Percentiles rank a stretch among this genome's conserved stretches.
phyloP scores from a whole-genome alignment of 2,113 vertebrate genomes.

The Calcarius ornatus region DNA sequence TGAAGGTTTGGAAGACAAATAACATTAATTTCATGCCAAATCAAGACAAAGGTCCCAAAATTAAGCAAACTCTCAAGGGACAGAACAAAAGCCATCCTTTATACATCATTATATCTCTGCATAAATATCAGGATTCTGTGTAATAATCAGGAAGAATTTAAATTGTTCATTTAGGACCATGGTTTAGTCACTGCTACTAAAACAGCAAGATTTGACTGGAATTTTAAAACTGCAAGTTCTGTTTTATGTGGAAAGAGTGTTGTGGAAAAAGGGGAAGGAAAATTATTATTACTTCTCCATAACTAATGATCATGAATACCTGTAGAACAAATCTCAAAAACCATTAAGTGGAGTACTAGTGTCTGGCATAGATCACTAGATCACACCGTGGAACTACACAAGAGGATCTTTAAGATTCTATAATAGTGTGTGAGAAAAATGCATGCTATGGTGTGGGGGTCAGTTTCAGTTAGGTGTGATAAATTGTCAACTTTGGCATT shows the following conservation, averaged over 20 bases:
- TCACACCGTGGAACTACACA: neutral
- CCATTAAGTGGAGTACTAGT: neutral
- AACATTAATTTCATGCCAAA: neutral
- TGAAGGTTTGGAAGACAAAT: neutral
- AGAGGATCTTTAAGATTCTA: neutral
- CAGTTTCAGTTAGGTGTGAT: neutral
- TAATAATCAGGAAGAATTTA: neutral
- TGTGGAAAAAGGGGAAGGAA: neutral
- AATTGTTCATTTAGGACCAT: neutral
- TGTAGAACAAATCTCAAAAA: neutral
- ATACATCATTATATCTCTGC: neutral
- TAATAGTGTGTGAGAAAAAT: neutral
- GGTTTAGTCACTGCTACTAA: neutral
- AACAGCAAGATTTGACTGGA: neutral
- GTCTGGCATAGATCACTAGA: neutral
- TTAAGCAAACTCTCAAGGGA: neutral
- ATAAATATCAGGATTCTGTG: neutral
- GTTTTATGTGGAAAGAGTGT: neutral
- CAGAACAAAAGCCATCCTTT: neutral
- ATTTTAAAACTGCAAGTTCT: neutral
- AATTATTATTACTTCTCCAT: neutral
- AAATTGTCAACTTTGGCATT: neutral
- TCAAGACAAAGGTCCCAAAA: neutral
- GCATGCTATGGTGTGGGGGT: rapidly evolving
- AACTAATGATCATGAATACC: neutral